phyloP scores from a whole-genome alignment of 2,797 vertebrate species.

The Lacerta agilis region DNA sequence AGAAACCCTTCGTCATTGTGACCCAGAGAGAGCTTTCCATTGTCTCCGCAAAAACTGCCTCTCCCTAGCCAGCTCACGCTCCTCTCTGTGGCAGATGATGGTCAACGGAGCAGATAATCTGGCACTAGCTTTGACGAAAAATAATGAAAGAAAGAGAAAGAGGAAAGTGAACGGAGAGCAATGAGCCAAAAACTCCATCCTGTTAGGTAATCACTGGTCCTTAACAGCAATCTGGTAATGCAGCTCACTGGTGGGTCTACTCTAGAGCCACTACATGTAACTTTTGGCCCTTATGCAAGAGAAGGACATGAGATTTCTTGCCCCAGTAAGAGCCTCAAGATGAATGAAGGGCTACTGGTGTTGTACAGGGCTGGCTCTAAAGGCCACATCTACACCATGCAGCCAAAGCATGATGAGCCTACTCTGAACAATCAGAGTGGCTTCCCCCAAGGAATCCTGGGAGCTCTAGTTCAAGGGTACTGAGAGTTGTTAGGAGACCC shows the following conservation, averaged over 20 bases:
- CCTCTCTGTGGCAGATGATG: not conserved
- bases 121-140: not conserved
- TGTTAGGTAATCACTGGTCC: not conserved
- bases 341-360: too few relatives aligned
- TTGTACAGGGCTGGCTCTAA: too few relatives aligned
- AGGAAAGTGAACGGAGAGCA: not conserved
- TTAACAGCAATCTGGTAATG: not conserved
- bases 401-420: too few relatives aligned
- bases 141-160: not conserved
- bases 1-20: not conserved
- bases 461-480: too few relatives aligned
- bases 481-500: too few relatives aligned
- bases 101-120: not conserved
- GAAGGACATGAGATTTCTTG: too few relatives aligned
- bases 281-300: too few relatives aligned
- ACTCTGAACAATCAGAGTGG: too few relatives aligned
- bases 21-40: not conserved
- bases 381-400: too few relatives aligned
- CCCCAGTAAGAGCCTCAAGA: too few relatives aligned
- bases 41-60: not conserved
- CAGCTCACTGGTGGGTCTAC: accelerated
- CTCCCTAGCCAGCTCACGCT: not conserved
- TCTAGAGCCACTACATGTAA: too few relatives aligned
- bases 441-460: too few relatives aligned
- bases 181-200: not conserved